Evolutionary conservation across 2,888 invertebrate genomes (phyloP), one percentile per base, ranked within the genome.

Genomic region (Acleris emargana): DNA sequence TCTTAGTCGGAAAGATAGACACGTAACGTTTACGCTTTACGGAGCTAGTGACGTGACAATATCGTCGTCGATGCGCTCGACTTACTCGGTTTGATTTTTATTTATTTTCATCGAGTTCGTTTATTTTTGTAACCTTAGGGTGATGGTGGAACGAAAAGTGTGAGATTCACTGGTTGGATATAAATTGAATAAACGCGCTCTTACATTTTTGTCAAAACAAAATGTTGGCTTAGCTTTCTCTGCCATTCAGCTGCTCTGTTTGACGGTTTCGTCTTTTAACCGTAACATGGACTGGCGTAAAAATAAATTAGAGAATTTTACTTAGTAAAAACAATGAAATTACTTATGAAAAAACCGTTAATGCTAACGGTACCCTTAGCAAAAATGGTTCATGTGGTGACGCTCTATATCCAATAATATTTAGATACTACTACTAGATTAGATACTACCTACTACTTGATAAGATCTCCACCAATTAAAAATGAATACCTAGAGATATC

Each of bases 41-140:
- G 82, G 74, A 68, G 74, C 71, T 81, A 78, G 79, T 78, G 85
- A 85, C 86, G 87, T 86, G 87, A 85, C 85, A 76, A 83, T 87
- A 86, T 85, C 75, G 83, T 73, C 73, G 72, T 73, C 75, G 79
- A 76, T 60, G 52, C 68, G 68, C 69, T 75, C 76, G 76, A 78
- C 78, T 69, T 75, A 71, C 74, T 76, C 72, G 73, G 73, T 72
- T 76, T 75, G 73, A 72, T 73, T 76, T 38, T 74, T 76, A 75
- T 77, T 76, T 79, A 81, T 76, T 73, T 70, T 70, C 71, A 68
- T 71, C 68, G 32, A 67, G 51, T 25, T 60, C 45, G 64, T 60
- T 55, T 61, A 62, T 72, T 69, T 73, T 67, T 64, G 64, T 68
- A 66, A 62, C 68, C 72, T 62, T 38, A 58, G 60, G 62, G 68